Base-by-base conservation (phyloP, 2,888 invertebrate genomes). In the Leucophora obtusa region DNA sequence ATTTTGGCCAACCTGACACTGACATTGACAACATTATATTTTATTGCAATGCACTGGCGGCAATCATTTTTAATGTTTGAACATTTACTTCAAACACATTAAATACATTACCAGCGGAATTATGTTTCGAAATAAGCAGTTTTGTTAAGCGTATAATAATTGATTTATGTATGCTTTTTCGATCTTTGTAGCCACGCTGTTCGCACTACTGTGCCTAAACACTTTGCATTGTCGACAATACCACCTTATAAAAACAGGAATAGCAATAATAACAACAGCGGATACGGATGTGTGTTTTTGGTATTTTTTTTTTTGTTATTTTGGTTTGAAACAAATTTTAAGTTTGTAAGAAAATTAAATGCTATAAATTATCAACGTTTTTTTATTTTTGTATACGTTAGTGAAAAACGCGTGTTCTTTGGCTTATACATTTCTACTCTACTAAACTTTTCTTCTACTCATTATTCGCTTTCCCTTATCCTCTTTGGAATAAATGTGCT, bases 291-390 rank as follows among this genome's bases (percentile, higher is more conserved):
- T 28, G n/a, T 63, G 28, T 54, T 1, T 54, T 71, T 24, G 24
- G 24, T 24, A 51, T 54, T 14, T 9, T 17, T 14, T 9, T 17
- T 38, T 53, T n/a, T n/a, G 35, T 53, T 24, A 5, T 35, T 15
- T 47, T 33, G 35, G 58, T 69, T 76, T 54, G 10, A 18, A 72
- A 76, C 28, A 63, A 80, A 80, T 66, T 75, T 72, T 15, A 76
- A 68, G 69, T 81, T 72, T 70, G 50, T 65, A 51, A 56, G 72
- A 81, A 81, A 81, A 76, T 80, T 81, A 76, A 81, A 81, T 76
- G 80, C 80, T 69, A 81, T 81, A 81, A 81, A 81, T 81, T 81
- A 81, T 76, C 76, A 69, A 81, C 69, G 69, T 73, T 72, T 80
- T 18, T 58, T 54, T 62, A 59, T 65, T 38, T 3, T 50, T 62